phyloP scores from a whole-genome alignment of 2,797 vertebrate genomes.

The Okamejei kenojei region DNA sequence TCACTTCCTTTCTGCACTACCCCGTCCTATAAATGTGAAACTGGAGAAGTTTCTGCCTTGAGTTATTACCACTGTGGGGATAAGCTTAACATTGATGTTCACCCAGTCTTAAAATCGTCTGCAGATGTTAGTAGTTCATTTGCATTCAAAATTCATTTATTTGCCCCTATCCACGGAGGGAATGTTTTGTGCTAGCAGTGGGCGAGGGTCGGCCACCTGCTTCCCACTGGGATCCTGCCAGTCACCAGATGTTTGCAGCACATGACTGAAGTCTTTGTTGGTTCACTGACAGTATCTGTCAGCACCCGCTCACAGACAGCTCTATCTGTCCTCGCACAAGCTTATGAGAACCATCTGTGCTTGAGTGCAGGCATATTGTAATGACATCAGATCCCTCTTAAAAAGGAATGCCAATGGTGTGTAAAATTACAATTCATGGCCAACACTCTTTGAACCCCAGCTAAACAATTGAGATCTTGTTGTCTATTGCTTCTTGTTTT shows the following conservation, averaged over 20 bases:
- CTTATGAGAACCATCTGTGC: constrained; percentile 23
- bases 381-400: background rate
- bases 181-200: background rate
- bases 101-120: background rate
- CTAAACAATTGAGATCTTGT: background rate
- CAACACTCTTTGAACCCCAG: too few species aligned
- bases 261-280: constrained; percentile 15
- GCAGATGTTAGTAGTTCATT: background rate
- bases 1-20: background rate
- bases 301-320: background rate
- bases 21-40: background rate
- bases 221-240: constrained; percentile 15
- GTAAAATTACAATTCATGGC: background rate
- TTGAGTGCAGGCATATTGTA: constrained; percentile 17
- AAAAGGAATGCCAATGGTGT: background rate
- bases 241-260: background rate
- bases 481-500: background rate
- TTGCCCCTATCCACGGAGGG: background rate
- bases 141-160: background rate
- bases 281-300: constrained; percentile 23
- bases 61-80: background rate
- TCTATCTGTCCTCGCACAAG: background rate
- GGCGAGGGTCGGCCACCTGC: constrained; percentile 1
- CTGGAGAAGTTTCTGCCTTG: background rate
- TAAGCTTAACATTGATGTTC: background rate